Evolutionary conservation across 1,140 invertebrate genomes (phyloP), one percentile per base, ranked within the genome.

Genomic region (Neodiprion fabricii): DNA sequence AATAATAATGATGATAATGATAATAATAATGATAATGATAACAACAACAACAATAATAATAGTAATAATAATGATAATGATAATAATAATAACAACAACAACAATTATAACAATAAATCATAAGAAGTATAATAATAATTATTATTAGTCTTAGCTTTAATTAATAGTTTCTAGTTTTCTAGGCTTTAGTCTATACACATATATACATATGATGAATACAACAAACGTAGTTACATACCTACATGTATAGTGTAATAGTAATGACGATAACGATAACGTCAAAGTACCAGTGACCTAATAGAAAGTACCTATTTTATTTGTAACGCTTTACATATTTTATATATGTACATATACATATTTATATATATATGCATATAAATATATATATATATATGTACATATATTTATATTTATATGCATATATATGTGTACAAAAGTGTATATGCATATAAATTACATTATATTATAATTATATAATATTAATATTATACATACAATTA

Each of bases 271-370:
- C 72, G 75, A 48, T 47, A 78, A 71, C 72, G 74, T 77, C 21
- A 48, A 71, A 71, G 14, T 40, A 85, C 80, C 81, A 81, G 77
- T 83, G 82, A 84, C 79, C 79, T 84, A 84, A 82, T 82, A 79
- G 73, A 80, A 73, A 79, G 67, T 78, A 80, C 72, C 78, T 79
- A 80, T 80, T 76, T 80, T 79, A 79, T 78, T 80, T 78, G 75
- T 76, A 79, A 81, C 78, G 78, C 80, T 83, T 82, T 79, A 79
- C 75, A 79, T 75, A 53, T 40, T 40, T 3, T 40, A 40, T 40
- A 40, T 40, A 40, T 40, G 5, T 40, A 40, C 5, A 40, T 40
- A 40, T 40, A 40, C 5, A 40, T 40, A 40, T 40, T 4, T 40
- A 40, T 40, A 40, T 40, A 40, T 40, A 40, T 40, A 40, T 40